Conservation (phyloP, 2,113 vertebrate genomes). For the Trichomycterus rosablanca region DNA sequence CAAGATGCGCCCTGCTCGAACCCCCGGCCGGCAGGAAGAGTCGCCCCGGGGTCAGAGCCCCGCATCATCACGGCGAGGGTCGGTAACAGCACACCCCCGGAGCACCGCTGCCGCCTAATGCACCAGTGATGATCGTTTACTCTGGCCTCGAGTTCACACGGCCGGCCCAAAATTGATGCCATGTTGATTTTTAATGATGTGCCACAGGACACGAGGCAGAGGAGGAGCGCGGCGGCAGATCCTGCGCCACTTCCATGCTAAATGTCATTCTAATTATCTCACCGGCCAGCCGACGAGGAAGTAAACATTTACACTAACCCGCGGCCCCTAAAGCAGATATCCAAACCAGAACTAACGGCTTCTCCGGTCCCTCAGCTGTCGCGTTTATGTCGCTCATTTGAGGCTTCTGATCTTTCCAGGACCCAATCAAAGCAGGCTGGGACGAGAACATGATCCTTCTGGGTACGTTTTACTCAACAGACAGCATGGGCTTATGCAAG, state of each 20-base stretch:
- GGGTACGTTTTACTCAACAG: background rate
- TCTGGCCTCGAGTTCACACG: slow-evolving; percentile 55
- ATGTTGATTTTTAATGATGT: slow-evolving; percentile 73
- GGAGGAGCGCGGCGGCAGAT: slow-evolving; percentile 24
- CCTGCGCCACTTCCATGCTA: slow-evolving; percentile 45
- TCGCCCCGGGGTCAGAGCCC: slow-evolving; percentile 27
- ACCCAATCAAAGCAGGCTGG: slow-evolving; percentile 34
- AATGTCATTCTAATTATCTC: slow-evolving; percentile 73
- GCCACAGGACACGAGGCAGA: slow-evolving; percentile 45
- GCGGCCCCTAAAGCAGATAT: slow-evolving; percentile 34
- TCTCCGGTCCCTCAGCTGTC: background rate
- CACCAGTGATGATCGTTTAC: slow-evolving; percentile 54
- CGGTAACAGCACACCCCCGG: slow-evolving; percentile 41
- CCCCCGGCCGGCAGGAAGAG: slow-evolving; percentile 16
- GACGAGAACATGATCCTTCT: slow-evolving; percentile 6
- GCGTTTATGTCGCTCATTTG: slow-evolving; percentile 20
- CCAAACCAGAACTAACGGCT: slow-evolving; percentile 18
- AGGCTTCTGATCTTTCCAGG: slow-evolving; percentile 25
- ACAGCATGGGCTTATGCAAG: slow-evolving; percentile 9
- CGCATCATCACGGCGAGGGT: background rate
- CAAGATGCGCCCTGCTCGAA: slow-evolving; percentile 24
- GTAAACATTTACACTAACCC: slow-evolving; percentile 62
- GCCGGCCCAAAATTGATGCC: slow-evolving; percentile 55
- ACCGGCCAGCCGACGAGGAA: slow-evolving; percentile 44
- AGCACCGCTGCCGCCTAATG: slow-evolving; percentile 36